A percentile compares a stretch with the other conserved stretches of the same genome.
Evolutionary conservation across 2,797 vertebrate genomes (phyloP).

Genomic region (Danio tinwini): DNA sequence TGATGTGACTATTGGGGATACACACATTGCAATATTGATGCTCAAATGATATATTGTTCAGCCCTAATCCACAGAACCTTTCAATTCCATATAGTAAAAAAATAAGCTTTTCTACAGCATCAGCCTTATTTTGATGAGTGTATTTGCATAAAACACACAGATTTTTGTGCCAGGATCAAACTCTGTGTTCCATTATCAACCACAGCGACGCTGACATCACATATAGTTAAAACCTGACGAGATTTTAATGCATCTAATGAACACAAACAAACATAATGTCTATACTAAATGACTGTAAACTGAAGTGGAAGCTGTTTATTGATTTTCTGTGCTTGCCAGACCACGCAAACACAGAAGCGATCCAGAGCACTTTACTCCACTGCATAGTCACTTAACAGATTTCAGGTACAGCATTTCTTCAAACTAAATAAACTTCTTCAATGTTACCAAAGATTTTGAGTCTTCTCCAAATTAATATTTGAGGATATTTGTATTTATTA

Average conservation of each 20-base stretch:
- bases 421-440: no score
- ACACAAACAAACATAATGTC: constrained; percentile 36
- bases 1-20: no score
- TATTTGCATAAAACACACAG: background rate
- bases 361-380: background rate
- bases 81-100: no score
- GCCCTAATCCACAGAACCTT: no score
- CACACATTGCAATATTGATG: no score
- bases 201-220: background rate
- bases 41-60: no score
- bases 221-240: background rate
- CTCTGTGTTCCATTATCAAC: background rate
- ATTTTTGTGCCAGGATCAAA: background rate
- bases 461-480: no score
- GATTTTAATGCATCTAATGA: constrained; percentile 35
- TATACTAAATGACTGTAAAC: constrained; percentile 35
- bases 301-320: constrained; percentile 42
- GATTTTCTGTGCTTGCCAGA: constrained; percentile 36
- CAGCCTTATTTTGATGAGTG: background rate
- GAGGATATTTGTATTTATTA: no score
- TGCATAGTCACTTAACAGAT: constrained; percentile 7
- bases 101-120: no score
- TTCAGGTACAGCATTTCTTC: background rate
- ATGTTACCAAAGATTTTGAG: no score
- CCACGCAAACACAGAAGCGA: constrained; percentile 4